A percentile compares a stretch with the other conserved stretches of the same genome.
These are phyloP conservation scores for Mormyrus hasselquistii DNA, from an alignment of 2,797 vertebrate species.

Conservation along the genomic window DNA sequence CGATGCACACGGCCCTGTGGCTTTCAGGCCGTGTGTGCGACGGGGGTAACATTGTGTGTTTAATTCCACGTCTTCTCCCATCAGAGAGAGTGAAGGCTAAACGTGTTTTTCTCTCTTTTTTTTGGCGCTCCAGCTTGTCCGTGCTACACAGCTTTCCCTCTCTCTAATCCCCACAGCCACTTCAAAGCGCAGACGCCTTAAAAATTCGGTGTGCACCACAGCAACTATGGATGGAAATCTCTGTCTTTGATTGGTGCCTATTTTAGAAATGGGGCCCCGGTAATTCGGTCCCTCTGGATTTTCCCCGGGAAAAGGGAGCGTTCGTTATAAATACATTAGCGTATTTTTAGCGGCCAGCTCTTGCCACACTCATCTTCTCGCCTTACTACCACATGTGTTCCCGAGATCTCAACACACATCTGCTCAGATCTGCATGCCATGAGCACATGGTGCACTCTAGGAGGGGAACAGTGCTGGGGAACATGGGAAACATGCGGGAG, in stretches of 20 bases:
- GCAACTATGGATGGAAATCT: conserved; percentile 34
- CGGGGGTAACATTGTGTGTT: not conserved
- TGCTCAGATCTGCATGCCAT: not conserved
- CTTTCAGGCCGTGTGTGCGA: not conserved
- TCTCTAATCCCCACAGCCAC: conserved; percentile 33
- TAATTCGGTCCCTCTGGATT: conserved; percentile 38
- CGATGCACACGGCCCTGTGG: not conserved
- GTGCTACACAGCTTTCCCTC: conserved; percentile 22
- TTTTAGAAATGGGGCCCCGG: conserved; percentile 34
- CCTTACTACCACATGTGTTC: not conserved
- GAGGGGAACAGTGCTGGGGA: not conserved
- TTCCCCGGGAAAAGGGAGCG: conserved; percentile 25
- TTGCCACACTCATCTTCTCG: conserved; percentile 27
- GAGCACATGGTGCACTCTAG: not conserved
- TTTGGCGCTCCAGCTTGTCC: not conserved
- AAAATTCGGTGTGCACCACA: conserved; percentile 34
- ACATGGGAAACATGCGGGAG: not conserved
- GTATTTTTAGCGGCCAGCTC: conserved; percentile 36
- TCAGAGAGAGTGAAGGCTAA: conserved; percentile 1
- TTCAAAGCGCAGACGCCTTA: conserved; percentile 25
- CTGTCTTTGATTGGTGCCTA: conserved; percentile 38
- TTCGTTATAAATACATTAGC: conserved; percentile 37
- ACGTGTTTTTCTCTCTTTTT: conserved; percentile 10
- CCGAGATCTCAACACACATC: not conserved
- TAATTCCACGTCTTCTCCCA: not conserved